These are phyloP conservation scores for Pica pica DNA, from an alignment of 2,113 vertebrate species.

Conservation along the genomic window DNA sequence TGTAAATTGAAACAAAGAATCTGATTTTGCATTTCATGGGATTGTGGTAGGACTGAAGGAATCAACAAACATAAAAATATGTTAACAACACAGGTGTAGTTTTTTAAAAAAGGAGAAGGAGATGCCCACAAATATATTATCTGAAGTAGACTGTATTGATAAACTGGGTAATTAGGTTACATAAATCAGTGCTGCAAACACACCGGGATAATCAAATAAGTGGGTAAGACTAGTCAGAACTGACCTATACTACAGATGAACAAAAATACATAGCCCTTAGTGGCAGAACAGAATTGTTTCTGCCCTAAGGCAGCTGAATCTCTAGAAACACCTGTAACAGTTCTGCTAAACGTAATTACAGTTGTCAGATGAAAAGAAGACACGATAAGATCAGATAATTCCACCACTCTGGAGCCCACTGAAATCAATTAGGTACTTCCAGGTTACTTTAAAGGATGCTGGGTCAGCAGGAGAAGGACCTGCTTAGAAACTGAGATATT, in stretches of 20 bases:
- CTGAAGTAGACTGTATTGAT: not conserved
- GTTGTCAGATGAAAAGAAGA: not conserved
- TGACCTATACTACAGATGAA: not conserved
- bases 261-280: not conserved
- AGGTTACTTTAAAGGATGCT: not conserved
- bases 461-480: not conserved
- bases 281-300: not conserved
- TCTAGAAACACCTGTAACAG: constrained; percentile 20
- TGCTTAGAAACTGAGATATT: not conserved
- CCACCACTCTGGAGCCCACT: not conserved
- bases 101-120: not conserved
- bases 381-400: not conserved
- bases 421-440: not conserved
- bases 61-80: not conserved
- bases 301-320: not conserved
- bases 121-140: not conserved
- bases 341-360: not conserved
- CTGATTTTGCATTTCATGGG: not conserved
- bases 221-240: not conserved
- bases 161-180: not conserved
- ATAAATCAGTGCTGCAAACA: not conserved
- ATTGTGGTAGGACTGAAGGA: not conserved
- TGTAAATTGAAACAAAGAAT: constrained; percentile 35
- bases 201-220: not conserved
- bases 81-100: not conserved